Evolutionary conservation across 2,888 invertebrate species (phyloP), one percentile per base, ranked within the genome.

Genomic region (Octonoba sinensis): DNA sequence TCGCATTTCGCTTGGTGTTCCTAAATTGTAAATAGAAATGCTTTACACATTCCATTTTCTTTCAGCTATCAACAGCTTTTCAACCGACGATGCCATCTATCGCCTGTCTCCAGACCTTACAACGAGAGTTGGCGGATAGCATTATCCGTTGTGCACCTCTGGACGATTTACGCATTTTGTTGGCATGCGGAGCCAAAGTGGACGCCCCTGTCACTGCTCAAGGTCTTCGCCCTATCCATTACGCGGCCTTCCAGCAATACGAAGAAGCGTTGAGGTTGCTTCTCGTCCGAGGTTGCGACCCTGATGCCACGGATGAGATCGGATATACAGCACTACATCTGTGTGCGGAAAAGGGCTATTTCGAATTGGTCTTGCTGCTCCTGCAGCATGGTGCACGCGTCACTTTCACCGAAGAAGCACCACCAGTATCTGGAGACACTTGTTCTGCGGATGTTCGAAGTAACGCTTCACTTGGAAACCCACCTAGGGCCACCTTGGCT

Each of bases 271-370:
- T 94, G 0, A 92, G 93, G 72, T 90, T 96, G 71, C 90, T 96
- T 66, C 90, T 96, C 57, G 94, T 95, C 0, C 90, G 95, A 49
- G 95, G 95, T 11, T 93, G 94, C 86, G 93, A 95, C 87, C 92
- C 95, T 49, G 93, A 95, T 87, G 94, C 94, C 0, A 91, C 92
- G 0, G 96, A 96, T 87, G 95, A 96, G 87, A 95, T 96, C 86
- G 97, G 96, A 0, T 96, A 96, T 89, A 95, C 96, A 77, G 94
- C 96, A 0, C 89, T 97, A 60, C 97, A 97, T 89, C 91, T 97
- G 15, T 94, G 95, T n/a, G 94, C 96, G 0, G 89, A 91, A 84
- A 87, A 88, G 47, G 89, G 89, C 20, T 87, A 87, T 84, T 84
- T 84, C 20, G 86, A 86, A 11, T 78, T 87, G 24, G 86, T 89